Conservation (phyloP, 2,888 invertebrate genomes). For the Drosophila cyrtoloma region DNA sequence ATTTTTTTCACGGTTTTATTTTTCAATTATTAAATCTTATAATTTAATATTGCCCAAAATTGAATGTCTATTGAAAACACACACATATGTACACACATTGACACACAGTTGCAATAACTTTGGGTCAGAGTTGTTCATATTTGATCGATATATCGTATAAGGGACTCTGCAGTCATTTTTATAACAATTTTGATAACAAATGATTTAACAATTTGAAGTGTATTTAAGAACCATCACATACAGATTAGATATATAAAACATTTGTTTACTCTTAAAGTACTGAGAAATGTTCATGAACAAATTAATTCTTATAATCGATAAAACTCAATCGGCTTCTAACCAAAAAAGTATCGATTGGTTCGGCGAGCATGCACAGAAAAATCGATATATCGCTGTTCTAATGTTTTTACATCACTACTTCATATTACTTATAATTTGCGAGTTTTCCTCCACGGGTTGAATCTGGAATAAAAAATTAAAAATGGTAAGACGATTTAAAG, state of each 20-base stretch:
- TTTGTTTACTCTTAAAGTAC: neutral
- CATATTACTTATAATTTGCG: slow-evolving; percentile 17
- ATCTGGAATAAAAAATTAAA: slow-evolving; percentile 12
- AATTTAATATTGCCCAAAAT: slow-evolving; percentile 55
- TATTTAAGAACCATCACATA: neutral
- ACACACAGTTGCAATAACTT: slow-evolving; percentile 13
- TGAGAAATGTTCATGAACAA: neutral
- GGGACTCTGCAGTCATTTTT: neutral
- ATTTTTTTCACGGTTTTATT: slow-evolving; percentile 48
- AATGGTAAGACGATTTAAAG: slow-evolving; percentile 36
- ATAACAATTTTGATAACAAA: neutral
- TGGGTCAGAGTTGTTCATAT: slow-evolving; percentile 10
- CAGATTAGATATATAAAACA: neutral
- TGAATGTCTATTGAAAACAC: slow-evolving; percentile 62
- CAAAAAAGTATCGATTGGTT: neutral
- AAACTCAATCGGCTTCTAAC: neutral
- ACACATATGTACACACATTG: slow-evolving; percentile 28
- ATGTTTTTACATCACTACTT: slow-evolving; percentile 32
- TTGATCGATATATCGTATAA: slow-evolving; percentile 12
- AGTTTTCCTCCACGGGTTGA: slow-evolving; percentile 10
- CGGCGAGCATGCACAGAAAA: neutral
- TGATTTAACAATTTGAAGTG: neutral
- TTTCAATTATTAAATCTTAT: slow-evolving; percentile 39
- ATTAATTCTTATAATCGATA: neutral
- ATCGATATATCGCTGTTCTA: slow-evolving; percentile 3